Conservation (phyloP, 1,140 invertebrate genomes). For the Tachypleus tridentatus region DNA sequence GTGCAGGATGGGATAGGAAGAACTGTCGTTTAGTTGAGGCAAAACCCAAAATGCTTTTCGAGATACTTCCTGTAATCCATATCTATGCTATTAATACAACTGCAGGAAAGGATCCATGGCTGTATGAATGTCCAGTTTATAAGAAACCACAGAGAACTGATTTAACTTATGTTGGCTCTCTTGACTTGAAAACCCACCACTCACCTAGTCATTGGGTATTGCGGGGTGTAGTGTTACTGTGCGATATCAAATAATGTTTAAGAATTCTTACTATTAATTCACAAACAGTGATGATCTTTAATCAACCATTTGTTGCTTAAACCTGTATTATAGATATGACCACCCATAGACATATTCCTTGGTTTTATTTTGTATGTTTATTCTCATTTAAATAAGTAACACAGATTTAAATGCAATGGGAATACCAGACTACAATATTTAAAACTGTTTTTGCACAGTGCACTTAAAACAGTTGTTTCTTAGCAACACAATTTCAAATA, state of each 20-base stretch:
- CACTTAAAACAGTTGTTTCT: too few relatives aligned
- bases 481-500: too few relatives aligned
- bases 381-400: too few relatives aligned
- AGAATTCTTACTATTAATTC: too few relatives aligned
- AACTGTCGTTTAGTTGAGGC: conserved; percentile 82
- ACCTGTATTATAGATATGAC: too few relatives aligned
- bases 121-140: conserved; percentile 94
- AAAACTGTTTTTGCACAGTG: too few relatives aligned
- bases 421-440: too few relatives aligned
- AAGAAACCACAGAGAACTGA: conserved; percentile 86
- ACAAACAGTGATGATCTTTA: too few relatives aligned
- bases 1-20: conserved; percentile 77
- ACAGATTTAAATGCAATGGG: too few relatives aligned
- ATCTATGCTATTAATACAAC: conserved; percentile 93
- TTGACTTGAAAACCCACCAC: conserved; percentile 75
- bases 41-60: conserved; percentile 70
- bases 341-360: too few relatives aligned
- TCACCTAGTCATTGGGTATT: conserved; percentile 85
- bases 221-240: conserved; percentile 84
- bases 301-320: too few relatives aligned
- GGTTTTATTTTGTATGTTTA: too few relatives aligned
- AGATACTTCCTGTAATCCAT: conserved; percentile 91
- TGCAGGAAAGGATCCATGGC: conserved; percentile 69
- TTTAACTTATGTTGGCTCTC: conserved; percentile 86
- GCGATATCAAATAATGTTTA: conserved; percentile 77